Percentiles rank a stretch among this genome's conserved stretches.
phyloP scores from a whole-genome alignment of 2,113 vertebrate genomes.

The Pseudolaguvia tuberculata region DNA sequence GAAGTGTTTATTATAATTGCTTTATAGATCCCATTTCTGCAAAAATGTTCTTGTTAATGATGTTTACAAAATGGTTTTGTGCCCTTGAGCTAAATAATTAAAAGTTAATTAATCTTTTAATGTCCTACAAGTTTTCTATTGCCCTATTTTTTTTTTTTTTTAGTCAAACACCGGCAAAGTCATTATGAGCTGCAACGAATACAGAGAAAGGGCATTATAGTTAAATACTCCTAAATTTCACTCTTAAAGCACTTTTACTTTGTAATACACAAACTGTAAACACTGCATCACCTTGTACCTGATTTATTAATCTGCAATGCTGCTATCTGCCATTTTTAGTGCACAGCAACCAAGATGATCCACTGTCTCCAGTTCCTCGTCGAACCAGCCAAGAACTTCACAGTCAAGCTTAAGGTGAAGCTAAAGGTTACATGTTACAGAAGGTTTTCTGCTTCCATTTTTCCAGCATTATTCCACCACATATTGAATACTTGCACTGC shows the following conservation, averaged over 20 bases:
- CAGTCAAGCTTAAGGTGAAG: conserved; percentile 68
- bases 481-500: too few species aligned
- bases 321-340: not conserved
- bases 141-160: not conserved
- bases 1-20: conserved; percentile 7
- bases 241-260: not conserved
- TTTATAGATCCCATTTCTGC: conserved; percentile 36
- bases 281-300: not conserved
- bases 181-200: not conserved
- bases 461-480: too few species aligned
- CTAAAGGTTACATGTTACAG: not conserved
- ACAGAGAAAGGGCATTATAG: not conserved
- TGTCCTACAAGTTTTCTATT: conserved; percentile 14
- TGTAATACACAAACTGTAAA: not conserved
- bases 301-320: not conserved
- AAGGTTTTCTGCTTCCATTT: too few species aligned
- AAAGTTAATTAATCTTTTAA: not conserved
- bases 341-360: conserved; percentile 61
- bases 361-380: conserved; percentile 74
- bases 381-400: conserved; percentile 70
- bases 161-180: not conserved
- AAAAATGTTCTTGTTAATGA: conserved; percentile 24
- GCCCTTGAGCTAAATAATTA: not conserved
- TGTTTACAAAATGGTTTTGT: conserved; percentile 36
- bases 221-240: not conserved